Conservation (phyloP, 1,140 invertebrate species). For the Heliconius congener region DNA sequence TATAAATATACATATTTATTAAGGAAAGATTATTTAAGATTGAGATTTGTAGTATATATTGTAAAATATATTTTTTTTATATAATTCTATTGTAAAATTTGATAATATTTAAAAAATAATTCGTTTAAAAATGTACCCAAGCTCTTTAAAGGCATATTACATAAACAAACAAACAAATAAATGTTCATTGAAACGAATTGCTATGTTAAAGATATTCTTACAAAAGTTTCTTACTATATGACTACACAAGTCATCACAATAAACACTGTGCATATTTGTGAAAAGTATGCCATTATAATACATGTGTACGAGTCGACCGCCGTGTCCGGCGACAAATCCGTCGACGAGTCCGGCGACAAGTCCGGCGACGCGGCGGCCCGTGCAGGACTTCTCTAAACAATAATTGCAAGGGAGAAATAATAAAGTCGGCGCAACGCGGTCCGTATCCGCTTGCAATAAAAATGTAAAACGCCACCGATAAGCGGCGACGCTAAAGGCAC, state of each 20-base stretch:
- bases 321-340: not conserved
- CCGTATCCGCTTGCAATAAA: slow-evolving; percentile 79
- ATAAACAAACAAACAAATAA: too few relatives aligned
- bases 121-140: too few relatives aligned
- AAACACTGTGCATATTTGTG: slow-evolving; percentile 25
- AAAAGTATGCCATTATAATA: slow-evolving; percentile 24
- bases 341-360: slow-evolving; percentile 30
- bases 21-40: too few relatives aligned
- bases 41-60: too few relatives aligned
- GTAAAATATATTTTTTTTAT: too few relatives aligned
- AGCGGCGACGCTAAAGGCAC: slow-evolving; percentile 69
- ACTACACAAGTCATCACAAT: slow-evolving; percentile 21
- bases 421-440: slow-evolving; percentile 68
- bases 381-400: slow-evolving; percentile 70
- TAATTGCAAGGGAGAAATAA: slow-evolving; percentile 77
- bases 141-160: too few relatives aligned
- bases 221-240: slow-evolving; percentile 11
- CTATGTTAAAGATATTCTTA: slow-evolving; percentile 14
- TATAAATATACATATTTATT: too few relatives aligned
- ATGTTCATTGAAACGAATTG: too few relatives aligned
- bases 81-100: too few relatives aligned
- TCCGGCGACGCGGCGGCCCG: slow-evolving; percentile 38
- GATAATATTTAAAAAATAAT: too few relatives aligned
- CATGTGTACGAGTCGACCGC: slow-evolving; percentile 5
- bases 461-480: slow-evolving; percentile 78